phyloP scores from a whole-genome alignment of 1,140 invertebrate species.

The Hyphantria cunea region DNA sequence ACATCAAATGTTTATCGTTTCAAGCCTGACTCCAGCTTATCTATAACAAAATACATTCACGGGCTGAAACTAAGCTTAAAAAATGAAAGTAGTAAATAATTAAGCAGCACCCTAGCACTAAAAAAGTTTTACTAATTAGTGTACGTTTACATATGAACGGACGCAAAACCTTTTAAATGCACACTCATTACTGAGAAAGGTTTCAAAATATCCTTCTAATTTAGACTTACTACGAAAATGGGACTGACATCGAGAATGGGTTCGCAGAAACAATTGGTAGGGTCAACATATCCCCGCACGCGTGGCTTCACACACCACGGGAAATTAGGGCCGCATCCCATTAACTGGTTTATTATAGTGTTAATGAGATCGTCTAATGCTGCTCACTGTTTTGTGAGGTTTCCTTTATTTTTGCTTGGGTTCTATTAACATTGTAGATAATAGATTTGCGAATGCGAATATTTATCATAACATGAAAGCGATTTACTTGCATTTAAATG shows the following conservation, averaged over 20 bases:
- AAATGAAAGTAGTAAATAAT: neutral
- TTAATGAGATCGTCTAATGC: constrained; percentile 13
- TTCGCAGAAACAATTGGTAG: constrained; percentile 18
- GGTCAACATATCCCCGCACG: constrained; percentile 18
- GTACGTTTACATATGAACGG: too few relatives aligned
- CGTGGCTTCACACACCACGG: constrained; percentile 8
- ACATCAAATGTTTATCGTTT: too few relatives aligned
- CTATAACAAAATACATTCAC: too few relatives aligned
- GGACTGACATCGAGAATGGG: neutral
- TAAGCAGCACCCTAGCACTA: neutral
- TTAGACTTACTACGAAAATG: constrained; percentile 8
- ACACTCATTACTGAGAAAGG: constrained; percentile 1
- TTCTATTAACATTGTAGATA: too few relatives aligned
- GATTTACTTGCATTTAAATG: too few relatives aligned
- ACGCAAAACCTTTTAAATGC: too few relatives aligned
- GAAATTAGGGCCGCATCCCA: constrained; percentile 24
- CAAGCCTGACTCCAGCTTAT: too few relatives aligned
- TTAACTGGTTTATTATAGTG: constrained; percentile 21
- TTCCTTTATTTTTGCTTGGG: too few relatives aligned
- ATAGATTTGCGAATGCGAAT: too few relatives aligned
- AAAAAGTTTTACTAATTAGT: neutral
- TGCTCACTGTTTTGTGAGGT: neutral
- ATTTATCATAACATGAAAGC: too few relatives aligned
- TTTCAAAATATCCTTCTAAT: constrained; percentile 1
- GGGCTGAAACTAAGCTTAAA: constrained; percentile 2